These are phyloP conservation scores for Cephonodes hylas DNA, from an alignment of 2,888 invertebrate species.

Conservation along the genomic window DNA sequence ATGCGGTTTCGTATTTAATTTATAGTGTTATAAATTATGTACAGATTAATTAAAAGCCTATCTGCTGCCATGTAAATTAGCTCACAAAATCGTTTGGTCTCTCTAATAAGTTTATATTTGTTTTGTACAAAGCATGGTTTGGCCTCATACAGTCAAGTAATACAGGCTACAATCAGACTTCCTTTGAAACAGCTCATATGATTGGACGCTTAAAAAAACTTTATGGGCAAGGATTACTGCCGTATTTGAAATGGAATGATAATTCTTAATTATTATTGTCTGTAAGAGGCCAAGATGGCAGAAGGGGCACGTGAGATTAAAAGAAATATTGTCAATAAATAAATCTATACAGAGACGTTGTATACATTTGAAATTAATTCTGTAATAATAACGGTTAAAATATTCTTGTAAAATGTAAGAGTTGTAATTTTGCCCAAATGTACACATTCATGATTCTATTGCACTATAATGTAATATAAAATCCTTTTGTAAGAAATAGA, in stretches of 20 bases:
- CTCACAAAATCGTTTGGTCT: neutral
- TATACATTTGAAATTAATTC: conserved; percentile 4
- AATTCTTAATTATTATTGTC: neutral
- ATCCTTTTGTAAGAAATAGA: conserved; percentile 63
- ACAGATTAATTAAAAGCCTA: neutral
- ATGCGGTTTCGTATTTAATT: neutral
- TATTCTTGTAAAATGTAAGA: conserved; percentile 41
- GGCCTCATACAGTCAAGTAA: neutral
- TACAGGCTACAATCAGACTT: neutral
- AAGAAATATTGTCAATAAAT: conserved; percentile 2
- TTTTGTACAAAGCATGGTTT: neutral
- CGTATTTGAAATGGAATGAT: neutral
- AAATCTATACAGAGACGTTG: conserved; percentile 3
- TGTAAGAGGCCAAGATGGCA: conserved; percentile 1
- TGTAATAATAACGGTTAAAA: conserved; percentile 11
- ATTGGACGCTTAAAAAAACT: neutral
- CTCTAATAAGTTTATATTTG: neutral
- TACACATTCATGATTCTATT: conserved; percentile 67
- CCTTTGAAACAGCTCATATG: neutral
- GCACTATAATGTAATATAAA: conserved; percentile 74
- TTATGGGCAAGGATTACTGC: neutral
- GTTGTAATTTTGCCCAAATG: conserved; percentile 65
- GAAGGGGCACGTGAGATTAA: conserved; percentile 4
- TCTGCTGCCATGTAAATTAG: neutral
- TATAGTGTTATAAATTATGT: neutral